phyloP scores from a whole-genome alignment of 1,140 invertebrate species.

The Muscidifurax raptorellus region DNA sequence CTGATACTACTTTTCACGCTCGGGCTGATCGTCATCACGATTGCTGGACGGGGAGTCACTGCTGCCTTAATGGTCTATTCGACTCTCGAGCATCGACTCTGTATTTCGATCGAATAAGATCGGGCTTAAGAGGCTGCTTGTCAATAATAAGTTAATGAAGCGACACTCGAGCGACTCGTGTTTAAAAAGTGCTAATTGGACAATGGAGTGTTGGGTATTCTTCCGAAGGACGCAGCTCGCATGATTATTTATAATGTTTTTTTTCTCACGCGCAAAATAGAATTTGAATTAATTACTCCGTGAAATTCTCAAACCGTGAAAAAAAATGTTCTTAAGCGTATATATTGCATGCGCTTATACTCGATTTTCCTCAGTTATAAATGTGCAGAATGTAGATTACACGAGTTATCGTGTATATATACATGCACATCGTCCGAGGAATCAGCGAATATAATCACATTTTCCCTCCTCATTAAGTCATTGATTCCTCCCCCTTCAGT shows the following conservation, averaged over 20 bases:
- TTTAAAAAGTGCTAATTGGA: background rate
- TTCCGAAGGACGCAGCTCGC: background rate
- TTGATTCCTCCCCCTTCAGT: background rate
- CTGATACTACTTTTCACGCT: constrained; percentile 11
- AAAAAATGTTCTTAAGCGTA: too few relatives aligned
- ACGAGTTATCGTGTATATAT: background rate
- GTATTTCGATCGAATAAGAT: too few relatives aligned
- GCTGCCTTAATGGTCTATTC: background rate
- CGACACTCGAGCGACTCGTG: background rate
- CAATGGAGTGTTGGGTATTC: background rate
- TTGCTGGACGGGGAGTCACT: background rate
- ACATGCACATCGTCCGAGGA: background rate
- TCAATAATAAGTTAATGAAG: constrained; percentile 32
- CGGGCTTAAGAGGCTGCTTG: background rate
- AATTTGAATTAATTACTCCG: too few relatives aligned
- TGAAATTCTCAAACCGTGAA: too few relatives aligned
- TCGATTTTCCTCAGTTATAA: too few relatives aligned
- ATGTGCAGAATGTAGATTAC: too few relatives aligned
- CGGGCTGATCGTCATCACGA: background rate
- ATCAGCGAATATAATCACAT: background rate
- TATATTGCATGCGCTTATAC: too few relatives aligned
- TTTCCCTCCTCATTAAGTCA: background rate
- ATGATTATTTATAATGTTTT: too few relatives aligned
- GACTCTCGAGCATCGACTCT: background rate
- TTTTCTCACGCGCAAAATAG: too few relatives aligned